Evolutionary conservation across 1,140 invertebrate species (phyloP).

Genomic region (Drosophila sp.): DNA sequence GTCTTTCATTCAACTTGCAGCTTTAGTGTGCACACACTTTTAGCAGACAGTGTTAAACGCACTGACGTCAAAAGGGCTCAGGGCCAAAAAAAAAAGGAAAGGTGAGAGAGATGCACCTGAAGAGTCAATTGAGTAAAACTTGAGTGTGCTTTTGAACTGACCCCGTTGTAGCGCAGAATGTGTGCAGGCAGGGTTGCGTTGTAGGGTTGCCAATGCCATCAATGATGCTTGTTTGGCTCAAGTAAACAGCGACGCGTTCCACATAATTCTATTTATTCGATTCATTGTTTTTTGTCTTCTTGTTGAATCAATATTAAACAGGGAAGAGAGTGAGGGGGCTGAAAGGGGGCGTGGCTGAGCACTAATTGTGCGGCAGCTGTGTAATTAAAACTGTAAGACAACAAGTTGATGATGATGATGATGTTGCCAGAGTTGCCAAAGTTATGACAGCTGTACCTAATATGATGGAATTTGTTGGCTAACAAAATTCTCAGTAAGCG

Average conservation of each 20-base stretch:
- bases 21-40: constrained; percentile 32
- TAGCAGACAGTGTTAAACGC: constrained; percentile 21
- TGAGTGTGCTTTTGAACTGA: constrained; percentile 14
- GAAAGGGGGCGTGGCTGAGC: constrained; percentile 19
- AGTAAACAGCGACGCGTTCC: constrained; percentile 65
- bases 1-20: neutral
- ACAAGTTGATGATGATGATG: neutral
- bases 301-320: constrained; percentile 57
- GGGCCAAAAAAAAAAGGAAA: constrained; percentile 26
- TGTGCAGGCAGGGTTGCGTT: neutral
- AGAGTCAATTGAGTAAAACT: constrained; percentile 26
- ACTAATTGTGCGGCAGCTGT: constrained; percentile 48
- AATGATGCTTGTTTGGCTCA: constrained; percentile 75
- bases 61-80: constrained; percentile 41
- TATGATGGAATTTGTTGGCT: constrained; percentile 15
- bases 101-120: constrained; percentile 23
- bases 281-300: constrained; percentile 23
- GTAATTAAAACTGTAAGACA: constrained; percentile 44
- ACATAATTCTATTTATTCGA: constrained; percentile 12
- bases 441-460: constrained; percentile 44
- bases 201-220: constrained; percentile 57
- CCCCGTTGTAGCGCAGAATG: constrained; percentile 10
- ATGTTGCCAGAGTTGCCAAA: constrained; percentile 13
- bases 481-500: constrained; percentile 35
- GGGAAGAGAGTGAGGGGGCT: neutral